These are phyloP conservation scores for Cecropterus lyciades DNA, from an alignment of 1,140 invertebrate genomes.

Conservation along the genomic window DNA sequence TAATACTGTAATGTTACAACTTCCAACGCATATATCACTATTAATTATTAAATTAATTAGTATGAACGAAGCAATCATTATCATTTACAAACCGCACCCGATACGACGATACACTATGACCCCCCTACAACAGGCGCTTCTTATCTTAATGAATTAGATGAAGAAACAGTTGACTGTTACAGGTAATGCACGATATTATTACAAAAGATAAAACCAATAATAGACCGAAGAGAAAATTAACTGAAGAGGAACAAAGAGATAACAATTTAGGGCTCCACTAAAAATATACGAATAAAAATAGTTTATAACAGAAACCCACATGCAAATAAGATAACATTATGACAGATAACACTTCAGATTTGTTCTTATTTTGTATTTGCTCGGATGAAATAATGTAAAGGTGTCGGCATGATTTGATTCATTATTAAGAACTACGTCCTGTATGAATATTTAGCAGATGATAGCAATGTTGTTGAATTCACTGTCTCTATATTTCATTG, in stretches of 20 bases:
- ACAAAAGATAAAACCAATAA: conserved; percentile 16
- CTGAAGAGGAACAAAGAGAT: not conserved
- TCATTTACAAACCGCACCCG: no score
- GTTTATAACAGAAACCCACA: conserved; percentile 20
- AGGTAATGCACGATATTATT: not conserved
- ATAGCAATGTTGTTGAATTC: no score
- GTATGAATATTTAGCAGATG: no score
- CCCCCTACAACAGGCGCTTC: no score
- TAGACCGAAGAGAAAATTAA: not conserved
- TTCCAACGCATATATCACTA: no score
- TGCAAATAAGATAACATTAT: conserved; percentile 25
- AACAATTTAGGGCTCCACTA: conserved; percentile 5
- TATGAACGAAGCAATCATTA: no score
- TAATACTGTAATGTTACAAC: no score
- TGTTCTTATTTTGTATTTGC: conserved; percentile 16
- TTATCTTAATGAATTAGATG: no score
- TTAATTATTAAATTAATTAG: no score
- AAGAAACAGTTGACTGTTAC: not conserved
- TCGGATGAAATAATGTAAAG: not conserved
- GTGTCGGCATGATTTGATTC: not conserved
- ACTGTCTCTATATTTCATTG: no score
- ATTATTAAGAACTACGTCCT: no score
- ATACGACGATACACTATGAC: no score
- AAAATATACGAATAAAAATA: conserved; percentile 21
- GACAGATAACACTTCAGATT: conserved; percentile 24